A percentile compares a stretch with the other conserved stretches of the same genome.
phyloP scores from a whole-genome alignment of 2,888 invertebrate genomes.

The Eudasyphora cyanicolor region DNA sequence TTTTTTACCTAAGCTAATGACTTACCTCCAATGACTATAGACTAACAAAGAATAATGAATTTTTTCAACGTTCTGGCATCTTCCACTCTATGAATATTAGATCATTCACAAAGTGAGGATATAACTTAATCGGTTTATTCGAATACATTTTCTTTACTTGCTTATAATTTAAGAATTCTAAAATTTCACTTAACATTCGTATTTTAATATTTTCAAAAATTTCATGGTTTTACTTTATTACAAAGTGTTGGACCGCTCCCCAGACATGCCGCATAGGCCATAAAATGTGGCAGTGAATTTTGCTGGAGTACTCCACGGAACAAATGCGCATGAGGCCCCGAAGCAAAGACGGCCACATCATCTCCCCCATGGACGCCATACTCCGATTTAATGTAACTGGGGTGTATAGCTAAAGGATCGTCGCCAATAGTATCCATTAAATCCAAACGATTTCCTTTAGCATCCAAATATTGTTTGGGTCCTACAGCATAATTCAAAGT shows the following conservation, averaged over 20 bases:
- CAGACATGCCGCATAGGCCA: conserved; percentile 87
- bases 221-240: neutral
- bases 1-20: too few relatives aligned
- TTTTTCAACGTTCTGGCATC: too few relatives aligned
- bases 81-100: too few relatives aligned
- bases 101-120: too few relatives aligned
- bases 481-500: conserved; percentile 88
- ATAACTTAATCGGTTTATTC: too few relatives aligned
- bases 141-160: too few relatives aligned
- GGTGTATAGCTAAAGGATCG: conserved; percentile 67
- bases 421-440: conserved; percentile 27
- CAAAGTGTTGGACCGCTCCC: conserved; percentile 82
- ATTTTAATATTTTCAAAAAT: too few relatives aligned
- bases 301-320: too few relatives aligned
- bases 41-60: too few relatives aligned
- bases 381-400: conserved; percentile 70
- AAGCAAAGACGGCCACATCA: conserved; percentile 88
- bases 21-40: too few relatives aligned
- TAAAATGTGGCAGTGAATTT: conserved; percentile 87
- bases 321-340: conserved; percentile 89
- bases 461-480: conserved; percentile 77
- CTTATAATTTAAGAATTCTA: too few relatives aligned
- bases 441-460: conserved; percentile 71
- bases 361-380: conserved; percentile 88
- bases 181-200: too few relatives aligned